Evolutionary conservation across 2,797 vertebrate genomes (phyloP).

Genomic region (Capromys pilorides): DNA sequence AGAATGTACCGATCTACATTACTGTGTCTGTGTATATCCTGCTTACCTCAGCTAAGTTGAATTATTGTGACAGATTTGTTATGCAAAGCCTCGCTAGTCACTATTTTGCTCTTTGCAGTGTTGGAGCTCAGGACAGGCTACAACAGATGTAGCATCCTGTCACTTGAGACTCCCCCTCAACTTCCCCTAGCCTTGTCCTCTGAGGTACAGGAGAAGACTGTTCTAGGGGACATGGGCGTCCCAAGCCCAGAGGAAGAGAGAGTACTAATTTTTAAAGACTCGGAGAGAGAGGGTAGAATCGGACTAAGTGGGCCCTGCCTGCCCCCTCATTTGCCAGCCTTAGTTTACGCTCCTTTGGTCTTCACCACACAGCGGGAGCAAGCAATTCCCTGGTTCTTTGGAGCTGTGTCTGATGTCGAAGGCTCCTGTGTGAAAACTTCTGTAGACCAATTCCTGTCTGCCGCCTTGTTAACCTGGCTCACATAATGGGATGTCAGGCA

Average conservation of each 20-base stretch:
- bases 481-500: no score
- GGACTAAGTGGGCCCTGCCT: background rate
- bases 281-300: background rate
- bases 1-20: background rate
- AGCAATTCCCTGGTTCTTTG: background rate
- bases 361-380: background rate
- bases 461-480: background rate
- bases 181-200: background rate
- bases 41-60: background rate
- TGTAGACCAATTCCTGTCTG: background rate
- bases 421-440: background rate
- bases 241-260: background rate
- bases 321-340: background rate
- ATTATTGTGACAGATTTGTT: background rate
- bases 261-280: background rate
- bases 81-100: background rate
- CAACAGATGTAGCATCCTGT: background rate
- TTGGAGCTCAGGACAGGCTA: background rate
- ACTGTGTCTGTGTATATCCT: background rate
- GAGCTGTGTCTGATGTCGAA: background rate
- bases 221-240: background rate
- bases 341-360: background rate
- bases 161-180: background rate
- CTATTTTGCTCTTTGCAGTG: background rate
- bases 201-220: background rate